Percentiles rank a stretch among this genome's conserved stretches.
phyloP scores from a whole-genome alignment of 2,797 vertebrate genomes.

The Diplodus sargus region DNA sequence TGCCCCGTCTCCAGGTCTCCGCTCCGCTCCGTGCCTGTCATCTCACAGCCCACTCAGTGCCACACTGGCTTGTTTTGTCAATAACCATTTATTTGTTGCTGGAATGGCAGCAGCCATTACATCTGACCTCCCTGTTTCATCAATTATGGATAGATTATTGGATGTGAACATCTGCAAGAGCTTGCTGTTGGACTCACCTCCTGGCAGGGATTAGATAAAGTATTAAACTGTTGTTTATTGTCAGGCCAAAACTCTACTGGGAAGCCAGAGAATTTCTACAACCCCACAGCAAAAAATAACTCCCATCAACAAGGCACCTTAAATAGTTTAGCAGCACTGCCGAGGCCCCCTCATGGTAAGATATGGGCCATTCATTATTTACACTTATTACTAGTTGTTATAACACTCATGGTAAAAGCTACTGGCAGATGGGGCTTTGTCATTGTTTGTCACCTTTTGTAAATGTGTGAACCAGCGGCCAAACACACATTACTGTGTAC shows the following conservation, averaged over 20 bases:
- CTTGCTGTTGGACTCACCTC: slow-evolving; percentile 95
- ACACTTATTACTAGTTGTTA: slow-evolving; percentile 93
- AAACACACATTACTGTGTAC: slow-evolving; percentile 20
- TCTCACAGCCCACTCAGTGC: slow-evolving; percentile 86
- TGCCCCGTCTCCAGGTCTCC: slow-evolving; percentile 36
- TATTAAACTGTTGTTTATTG: slow-evolving; percentile 99
- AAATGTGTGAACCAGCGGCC: slow-evolving; percentile 73
- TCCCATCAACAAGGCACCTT: slow-evolving; percentile 91
- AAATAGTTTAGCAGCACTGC: slow-evolving; percentile 88
- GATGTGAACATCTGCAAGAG: slow-evolving; percentile 99
- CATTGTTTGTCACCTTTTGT: slow-evolving; percentile 88
- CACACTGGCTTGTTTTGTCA: slow-evolving; percentile 98
- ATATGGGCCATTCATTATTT: slow-evolving; percentile 93
- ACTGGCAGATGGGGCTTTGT: slow-evolving; percentile 89
- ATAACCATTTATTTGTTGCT: slow-evolving; percentile 99
- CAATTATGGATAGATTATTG: slow-evolving; percentile 99
- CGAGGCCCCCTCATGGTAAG: slow-evolving; percentile 84
- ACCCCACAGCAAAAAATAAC: slow-evolving; percentile 86
- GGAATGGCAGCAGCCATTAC: slow-evolving; percentile 97
- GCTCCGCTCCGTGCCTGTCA: slow-evolving; percentile 80
- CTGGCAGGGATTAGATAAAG: slow-evolving; percentile 99
- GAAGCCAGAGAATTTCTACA: slow-evolving; percentile 91
- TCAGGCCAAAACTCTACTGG: slow-evolving; percentile 96
- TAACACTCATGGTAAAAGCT: slow-evolving; percentile 92
- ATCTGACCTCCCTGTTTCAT: slow-evolving; percentile 99